Conservation (phyloP, 2,797 vertebrate species). For the Chanos chanos region DNA sequence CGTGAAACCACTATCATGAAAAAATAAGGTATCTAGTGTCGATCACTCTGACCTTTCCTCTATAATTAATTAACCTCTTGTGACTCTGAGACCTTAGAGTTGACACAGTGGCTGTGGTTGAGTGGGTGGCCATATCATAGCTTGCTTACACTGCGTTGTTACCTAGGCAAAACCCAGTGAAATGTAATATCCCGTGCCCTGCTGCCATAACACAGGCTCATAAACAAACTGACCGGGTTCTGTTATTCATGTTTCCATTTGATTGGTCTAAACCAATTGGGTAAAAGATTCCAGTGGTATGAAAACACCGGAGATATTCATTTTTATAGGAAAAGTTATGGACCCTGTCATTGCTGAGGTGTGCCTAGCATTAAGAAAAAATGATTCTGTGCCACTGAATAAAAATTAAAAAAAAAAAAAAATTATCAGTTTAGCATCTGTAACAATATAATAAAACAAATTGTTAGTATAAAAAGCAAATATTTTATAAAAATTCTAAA, state of each 20-base stretch:
- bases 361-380: too few relatives aligned
- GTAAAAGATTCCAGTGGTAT: too few relatives aligned
- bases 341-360: too few relatives aligned
- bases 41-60: neutral
- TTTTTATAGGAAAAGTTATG: too few relatives aligned
- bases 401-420: neutral
- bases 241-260: slow-evolving; percentile 59
- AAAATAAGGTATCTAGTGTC: slow-evolving; percentile 23
- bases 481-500: too few relatives aligned
- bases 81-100: neutral
- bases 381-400: too few relatives aligned
- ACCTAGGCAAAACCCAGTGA: slow-evolving; percentile 39
- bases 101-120: slow-evolving; percentile 18
- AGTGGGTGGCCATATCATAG: slow-evolving; percentile 60
- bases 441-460: too few relatives aligned
- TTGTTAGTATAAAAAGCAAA: too few relatives aligned
- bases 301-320: too few relatives aligned
- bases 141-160: slow-evolving; percentile 15
- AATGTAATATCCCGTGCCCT: slow-evolving; percentile 58
- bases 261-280: too few relatives aligned
- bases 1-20: too few relatives aligned
- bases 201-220: slow-evolving; percentile 61
- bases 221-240: slow-evolving; percentile 13
- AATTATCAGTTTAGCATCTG: too few relatives aligned
- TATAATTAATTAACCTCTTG: slow-evolving; percentile 14